phyloP scores from a whole-genome alignment of 2,113 vertebrate genomes.

The Lutjanus erythropterus region DNA sequence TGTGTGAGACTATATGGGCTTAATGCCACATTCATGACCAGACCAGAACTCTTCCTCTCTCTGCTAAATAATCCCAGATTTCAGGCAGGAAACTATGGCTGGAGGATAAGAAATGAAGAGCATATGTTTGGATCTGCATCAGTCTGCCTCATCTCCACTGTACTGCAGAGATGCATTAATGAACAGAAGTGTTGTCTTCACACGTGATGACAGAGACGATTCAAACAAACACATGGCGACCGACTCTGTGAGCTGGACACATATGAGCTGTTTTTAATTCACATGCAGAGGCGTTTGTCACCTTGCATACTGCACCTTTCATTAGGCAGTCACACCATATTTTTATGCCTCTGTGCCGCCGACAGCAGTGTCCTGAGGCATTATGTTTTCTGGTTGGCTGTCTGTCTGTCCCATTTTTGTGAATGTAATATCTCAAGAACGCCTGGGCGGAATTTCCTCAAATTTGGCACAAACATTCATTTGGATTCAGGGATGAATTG shows the following conservation, averaged over 20 bases:
- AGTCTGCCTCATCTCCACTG: constrained; percentile 43
- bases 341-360: too few relatives aligned
- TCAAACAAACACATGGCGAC: constrained; percentile 39
- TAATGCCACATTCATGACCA: constrained; percentile 36
- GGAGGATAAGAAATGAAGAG: constrained; percentile 47
- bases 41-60: constrained; percentile 13
- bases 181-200: constrained; percentile 36
- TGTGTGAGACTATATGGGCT: constrained; percentile 30
- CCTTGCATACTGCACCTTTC: neutral
- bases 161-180: constrained; percentile 32
- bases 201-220: constrained; percentile 8
- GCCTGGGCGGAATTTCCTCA: too few relatives aligned
- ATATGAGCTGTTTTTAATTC: constrained; percentile 1
- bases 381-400: too few relatives aligned
- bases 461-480: too few relatives aligned
- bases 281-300: neutral
- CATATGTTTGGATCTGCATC: constrained; percentile 63
- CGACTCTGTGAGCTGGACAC: neutral
- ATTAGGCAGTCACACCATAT: neutral
- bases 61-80: constrained; percentile 51
- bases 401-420: too few relatives aligned
- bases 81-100: constrained; percentile 51
- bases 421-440: too few relatives aligned
- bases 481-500: too few relatives aligned
- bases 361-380: too few relatives aligned